These are phyloP conservation scores for Elymnias hypermnestra DNA, from an alignment of 1,140 invertebrate genomes.

Conservation along the genomic window DNA sequence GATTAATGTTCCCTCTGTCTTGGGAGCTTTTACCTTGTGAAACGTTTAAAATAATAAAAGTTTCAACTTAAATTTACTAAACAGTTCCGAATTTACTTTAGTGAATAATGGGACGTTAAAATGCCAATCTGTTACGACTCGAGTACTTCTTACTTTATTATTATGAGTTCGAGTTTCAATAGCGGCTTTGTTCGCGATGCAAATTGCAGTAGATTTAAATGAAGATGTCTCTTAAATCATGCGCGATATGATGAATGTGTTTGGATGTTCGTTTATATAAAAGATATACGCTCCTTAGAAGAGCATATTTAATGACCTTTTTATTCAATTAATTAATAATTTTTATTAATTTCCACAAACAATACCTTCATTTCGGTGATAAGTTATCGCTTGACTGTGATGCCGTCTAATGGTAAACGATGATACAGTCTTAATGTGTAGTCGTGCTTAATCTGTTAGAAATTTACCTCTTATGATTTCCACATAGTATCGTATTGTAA, in stretches of 20 bases:
- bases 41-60: slow-evolving; percentile 33
- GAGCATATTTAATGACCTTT: slow-evolving; percentile 28
- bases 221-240: slow-evolving; percentile 37
- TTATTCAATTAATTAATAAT: too few species aligned
- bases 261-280: slow-evolving; percentile 13
- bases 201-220: slow-evolving; percentile 23
- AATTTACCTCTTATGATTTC: too few species aligned
- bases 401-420: too few species aligned
- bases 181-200: slow-evolving; percentile 28
- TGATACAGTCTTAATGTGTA: too few species aligned
- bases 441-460: too few species aligned
- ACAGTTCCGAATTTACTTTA: slow-evolving; percentile 29
- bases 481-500: too few species aligned
- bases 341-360: too few species aligned
- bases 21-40: slow-evolving; percentile 16
- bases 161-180: slow-evolving; percentile 28
- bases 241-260: slow-evolving; percentile 21
- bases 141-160: slow-evolving; percentile 20
- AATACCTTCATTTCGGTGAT: too few species aligned
- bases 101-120: slow-evolving; percentile 38
- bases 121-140: slow-evolving; percentile 19
- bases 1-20: slow-evolving; percentile 53
- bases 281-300: slow-evolving; percentile 1
- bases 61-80: slow-evolving; percentile 46
- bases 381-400: too few species aligned